A percentile compares a stretch with the other conserved stretches of the same genome.
These are phyloP conservation scores for Ptyas mucosa DNA, from an alignment of 2,113 vertebrate genomes.

Conservation along the genomic window DNA sequence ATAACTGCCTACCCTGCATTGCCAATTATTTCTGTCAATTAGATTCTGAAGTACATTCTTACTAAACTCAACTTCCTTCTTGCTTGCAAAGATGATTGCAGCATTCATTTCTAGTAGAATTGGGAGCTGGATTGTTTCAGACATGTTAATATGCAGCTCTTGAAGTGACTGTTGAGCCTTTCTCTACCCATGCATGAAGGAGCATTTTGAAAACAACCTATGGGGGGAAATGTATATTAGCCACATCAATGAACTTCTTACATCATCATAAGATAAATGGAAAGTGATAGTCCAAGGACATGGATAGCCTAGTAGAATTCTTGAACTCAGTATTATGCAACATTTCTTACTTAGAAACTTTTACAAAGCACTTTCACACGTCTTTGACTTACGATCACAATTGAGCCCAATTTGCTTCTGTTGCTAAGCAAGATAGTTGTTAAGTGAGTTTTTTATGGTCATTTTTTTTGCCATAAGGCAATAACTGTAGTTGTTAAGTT, in stretches of 20 bases:
- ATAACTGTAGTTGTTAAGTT: background rate
- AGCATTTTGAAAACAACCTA: background rate
- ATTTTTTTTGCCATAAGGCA: background rate
- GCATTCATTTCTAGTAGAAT: constrained; percentile 13
- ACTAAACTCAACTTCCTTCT: constrained; percentile 5
- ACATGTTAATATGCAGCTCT: background rate
- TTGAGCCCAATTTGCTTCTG: background rate
- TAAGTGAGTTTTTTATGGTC: background rate
- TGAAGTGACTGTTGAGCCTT: background rate
- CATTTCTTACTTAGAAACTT: background rate
- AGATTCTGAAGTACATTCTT: constrained; percentile 30
- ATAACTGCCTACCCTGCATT: constrained; percentile 14
- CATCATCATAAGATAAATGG: background rate
- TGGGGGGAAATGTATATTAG: background rate
- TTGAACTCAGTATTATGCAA: background rate
- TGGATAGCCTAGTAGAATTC: background rate
- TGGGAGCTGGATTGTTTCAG: constrained; percentile 8
- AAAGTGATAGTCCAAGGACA: background rate
- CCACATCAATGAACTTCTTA: background rate
- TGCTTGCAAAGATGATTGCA: background rate
- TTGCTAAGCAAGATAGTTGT: background rate
- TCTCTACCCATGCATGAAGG: background rate
- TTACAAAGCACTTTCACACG: background rate
- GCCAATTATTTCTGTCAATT: constrained; percentile 20
- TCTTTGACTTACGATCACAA: background rate